These are phyloP conservation scores for Disparrhopalites patrizii DNA, from an alignment of 2,888 invertebrate genomes.

Conservation along the genomic window DNA sequence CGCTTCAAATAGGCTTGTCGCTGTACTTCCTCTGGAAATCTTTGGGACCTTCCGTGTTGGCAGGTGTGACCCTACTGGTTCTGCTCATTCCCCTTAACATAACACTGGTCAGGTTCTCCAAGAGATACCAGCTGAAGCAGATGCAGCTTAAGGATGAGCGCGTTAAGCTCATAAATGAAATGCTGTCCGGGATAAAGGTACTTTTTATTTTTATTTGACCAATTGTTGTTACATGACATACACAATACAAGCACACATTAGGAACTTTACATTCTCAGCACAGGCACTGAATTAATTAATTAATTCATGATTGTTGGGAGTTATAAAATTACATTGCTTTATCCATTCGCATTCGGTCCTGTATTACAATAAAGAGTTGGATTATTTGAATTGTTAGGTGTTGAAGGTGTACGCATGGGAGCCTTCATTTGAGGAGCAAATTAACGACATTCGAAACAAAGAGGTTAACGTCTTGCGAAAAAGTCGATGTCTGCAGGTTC, in stretches of 20 bases:
- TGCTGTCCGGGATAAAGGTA: conserved; percentile 84
- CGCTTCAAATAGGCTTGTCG: conserved; percentile 78
- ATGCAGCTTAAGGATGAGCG: conserved; percentile 93
- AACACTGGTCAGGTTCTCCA: conserved; percentile 74
- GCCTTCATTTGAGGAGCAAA: conserved; percentile 51
- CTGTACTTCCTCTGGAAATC: conserved; percentile 79
- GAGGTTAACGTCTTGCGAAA: conserved; percentile 83
- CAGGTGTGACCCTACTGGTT: conserved; percentile 88
- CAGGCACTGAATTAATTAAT: no score
- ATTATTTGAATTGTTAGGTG: no score
- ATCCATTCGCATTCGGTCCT: no score
- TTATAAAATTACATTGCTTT: no score
- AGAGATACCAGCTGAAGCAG: conserved; percentile 75
- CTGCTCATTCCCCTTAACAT: conserved; percentile 86
- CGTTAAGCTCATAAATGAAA: conserved; percentile 89
- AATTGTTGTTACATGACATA: no score
- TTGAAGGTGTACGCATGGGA: conserved; percentile 48
- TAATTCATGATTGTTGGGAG: no score
- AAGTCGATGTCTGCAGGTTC: conserved; percentile 73
- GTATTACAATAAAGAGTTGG: no score
- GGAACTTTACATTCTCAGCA: no score
- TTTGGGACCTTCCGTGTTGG: conserved; percentile 76
- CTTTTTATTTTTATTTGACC: no score
- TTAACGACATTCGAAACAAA: conserved; percentile 76
- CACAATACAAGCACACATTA: no score